These are phyloP conservation scores for Chaetogeoica ovagalla DNA, from an alignment of 2,888 invertebrate species.

Conservation along the genomic window DNA sequence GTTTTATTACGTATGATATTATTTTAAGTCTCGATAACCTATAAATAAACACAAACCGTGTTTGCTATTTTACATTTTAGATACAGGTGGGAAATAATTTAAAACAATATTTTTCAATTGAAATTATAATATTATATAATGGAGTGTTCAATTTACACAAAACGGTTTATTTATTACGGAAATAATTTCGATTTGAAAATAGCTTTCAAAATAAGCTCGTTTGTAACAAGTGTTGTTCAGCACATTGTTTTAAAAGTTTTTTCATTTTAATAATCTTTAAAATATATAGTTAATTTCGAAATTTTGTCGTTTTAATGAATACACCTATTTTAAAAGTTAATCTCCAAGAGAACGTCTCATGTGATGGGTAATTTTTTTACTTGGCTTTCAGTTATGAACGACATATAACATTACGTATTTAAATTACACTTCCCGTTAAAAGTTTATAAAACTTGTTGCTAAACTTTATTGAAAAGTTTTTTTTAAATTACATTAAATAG, in stretches of 20 bases:
- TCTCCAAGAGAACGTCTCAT: slow-evolving; percentile 9
- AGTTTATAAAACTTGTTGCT: slow-evolving; percentile 39
- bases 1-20: too few relatives aligned
- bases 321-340: slow-evolving; percentile 28
- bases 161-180: background rate
- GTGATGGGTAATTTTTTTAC: slow-evolving; percentile 37
- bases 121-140: slow-evolving; percentile 4
- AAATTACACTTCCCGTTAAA: slow-evolving; percentile 26
- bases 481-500: slow-evolving; percentile 5
- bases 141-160: slow-evolving; percentile 2
- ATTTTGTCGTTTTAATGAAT: slow-evolving; percentile 40
- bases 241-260: slow-evolving; percentile 12
- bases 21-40: too few relatives aligned
- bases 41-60: too few relatives aligned
- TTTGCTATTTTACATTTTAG: too few relatives aligned
- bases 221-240: background rate
- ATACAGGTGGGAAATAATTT: too few relatives aligned
- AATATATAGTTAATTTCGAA: slow-evolving; percentile 22
- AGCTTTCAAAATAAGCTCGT: background rate
- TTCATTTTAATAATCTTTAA: slow-evolving; percentile 15
- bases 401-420: slow-evolving; percentile 29
- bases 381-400: slow-evolving; percentile 11
- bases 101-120: too few relatives aligned
- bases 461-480: slow-evolving; percentile 20
- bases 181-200: slow-evolving; percentile 11